phyloP scores from a whole-genome alignment of 2,113 vertebrate species.

The Hippocampus comes region DNA sequence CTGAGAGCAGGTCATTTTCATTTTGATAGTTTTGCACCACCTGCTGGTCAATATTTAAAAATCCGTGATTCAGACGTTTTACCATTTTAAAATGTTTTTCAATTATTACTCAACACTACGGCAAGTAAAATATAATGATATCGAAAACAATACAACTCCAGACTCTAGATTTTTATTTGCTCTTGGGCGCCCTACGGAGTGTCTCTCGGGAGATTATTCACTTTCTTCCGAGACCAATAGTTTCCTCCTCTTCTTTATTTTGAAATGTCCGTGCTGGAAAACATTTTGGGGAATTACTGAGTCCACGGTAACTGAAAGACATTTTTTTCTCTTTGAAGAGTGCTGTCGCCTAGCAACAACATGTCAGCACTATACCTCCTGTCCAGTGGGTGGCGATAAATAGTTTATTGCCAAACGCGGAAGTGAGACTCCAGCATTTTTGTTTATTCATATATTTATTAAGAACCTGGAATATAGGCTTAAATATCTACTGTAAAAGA shows the following conservation, averaged over 20 bases:
- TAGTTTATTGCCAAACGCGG: background rate
- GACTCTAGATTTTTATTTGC: too few species aligned
- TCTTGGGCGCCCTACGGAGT: too few species aligned
- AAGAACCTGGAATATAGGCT: too few species aligned
- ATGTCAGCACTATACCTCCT: conserved; percentile 7
- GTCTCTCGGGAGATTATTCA: too few species aligned
- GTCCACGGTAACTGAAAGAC: background rate
- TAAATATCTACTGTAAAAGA: background rate
- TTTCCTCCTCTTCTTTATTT: conserved; percentile 64
- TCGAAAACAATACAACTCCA: too few species aligned
- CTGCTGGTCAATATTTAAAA: conserved; percentile 38
- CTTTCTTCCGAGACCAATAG: background rate
- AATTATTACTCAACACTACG: too few species aligned
- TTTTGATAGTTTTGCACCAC: conserved; percentile 28
- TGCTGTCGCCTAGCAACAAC: conserved; percentile 59
- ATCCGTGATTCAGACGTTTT: background rate
- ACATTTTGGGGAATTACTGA: conserved; percentile 46
- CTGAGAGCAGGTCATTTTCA: background rate
- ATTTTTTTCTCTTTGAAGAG: conserved; percentile 3
- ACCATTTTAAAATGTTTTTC: too few species aligned
- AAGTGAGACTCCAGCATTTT: background rate
- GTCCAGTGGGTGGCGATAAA: conserved; percentile 28
- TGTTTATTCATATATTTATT: too few species aligned
- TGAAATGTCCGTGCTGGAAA: conserved; percentile 71
- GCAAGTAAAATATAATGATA: too few species aligned